Evolutionary conservation across 2,797 vertebrate genomes (phyloP).

Genomic region (Todus mexicanus): DNA sequence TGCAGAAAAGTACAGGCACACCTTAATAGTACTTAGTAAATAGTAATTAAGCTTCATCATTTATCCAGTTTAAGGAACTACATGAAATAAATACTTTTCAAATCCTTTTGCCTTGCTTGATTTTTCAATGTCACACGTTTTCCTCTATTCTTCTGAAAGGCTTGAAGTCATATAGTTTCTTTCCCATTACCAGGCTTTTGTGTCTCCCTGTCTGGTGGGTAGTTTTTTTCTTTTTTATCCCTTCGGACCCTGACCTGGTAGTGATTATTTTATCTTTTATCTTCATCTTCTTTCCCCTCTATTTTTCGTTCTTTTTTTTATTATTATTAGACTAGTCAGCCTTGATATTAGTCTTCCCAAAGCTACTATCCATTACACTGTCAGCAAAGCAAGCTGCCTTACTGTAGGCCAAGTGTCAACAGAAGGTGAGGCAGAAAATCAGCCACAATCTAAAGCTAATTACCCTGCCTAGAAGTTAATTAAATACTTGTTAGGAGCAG

Average conservation of each 20-base stretch:
- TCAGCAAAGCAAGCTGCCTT: conserved; percentile 74
- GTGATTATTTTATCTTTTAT: conserved; percentile 88
- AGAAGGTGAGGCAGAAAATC: conserved; percentile 86
- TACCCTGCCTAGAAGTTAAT: conserved; percentile 88
- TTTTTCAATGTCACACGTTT: neutral
- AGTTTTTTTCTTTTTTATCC: conserved; percentile 80
- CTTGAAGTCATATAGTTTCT: conserved; percentile 45
- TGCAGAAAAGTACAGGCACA: conserved; percentile 12
- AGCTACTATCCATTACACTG: conserved; percentile 92
- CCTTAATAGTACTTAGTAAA: neutral
- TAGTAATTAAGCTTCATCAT: conserved; percentile 33
- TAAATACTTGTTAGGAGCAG: conserved; percentile 89
- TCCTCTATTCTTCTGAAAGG: neutral
- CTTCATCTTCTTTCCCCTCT: conserved; percentile 80
- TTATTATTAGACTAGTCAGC: conserved; percentile 87
- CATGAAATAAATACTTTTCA: conserved; percentile 7
- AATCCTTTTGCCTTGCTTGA: neutral
- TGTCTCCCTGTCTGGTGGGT: conserved; percentile 81
- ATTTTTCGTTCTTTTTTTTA: conserved; percentile 76
- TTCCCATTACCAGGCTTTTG: conserved; percentile 77
- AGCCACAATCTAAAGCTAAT: conserved; percentile 85
- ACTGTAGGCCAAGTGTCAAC: conserved; percentile 79
- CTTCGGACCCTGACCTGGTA: conserved; percentile 81
- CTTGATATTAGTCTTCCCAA: conserved; percentile 85
- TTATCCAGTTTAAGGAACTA: conserved; percentile 26